phyloP scores from a whole-genome alignment of 2,797 vertebrate genomes.

The Mus spretus region DNA sequence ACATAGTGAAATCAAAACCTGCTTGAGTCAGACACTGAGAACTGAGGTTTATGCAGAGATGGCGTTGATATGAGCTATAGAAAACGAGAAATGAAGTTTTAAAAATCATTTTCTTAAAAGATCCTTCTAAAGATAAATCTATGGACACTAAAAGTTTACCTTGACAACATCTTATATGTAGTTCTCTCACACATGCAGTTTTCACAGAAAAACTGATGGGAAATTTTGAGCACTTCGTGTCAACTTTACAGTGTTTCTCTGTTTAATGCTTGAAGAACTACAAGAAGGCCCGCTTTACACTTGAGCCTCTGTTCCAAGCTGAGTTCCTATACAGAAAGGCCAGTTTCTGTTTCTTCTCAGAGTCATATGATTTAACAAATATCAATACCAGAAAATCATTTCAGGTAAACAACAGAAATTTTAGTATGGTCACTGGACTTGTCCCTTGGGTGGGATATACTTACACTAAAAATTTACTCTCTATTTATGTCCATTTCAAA shows the following conservation, averaged over 20 bases:
- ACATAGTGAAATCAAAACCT: background rate
- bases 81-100: slow-evolving; percentile 58
- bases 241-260: slow-evolving; percentile 62
- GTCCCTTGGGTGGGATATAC: background rate
- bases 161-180: slow-evolving; percentile 26
- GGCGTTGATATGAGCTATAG: background rate
- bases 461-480: slow-evolving; percentile 43
- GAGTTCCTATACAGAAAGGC: slow-evolving; percentile 10
- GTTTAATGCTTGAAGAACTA: slow-evolving; percentile 38
- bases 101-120: slow-evolving; percentile 46
- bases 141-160: slow-evolving; percentile 41
- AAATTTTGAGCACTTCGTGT: slow-evolving; percentile 65
- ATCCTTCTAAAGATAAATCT: slow-evolving; percentile 65
- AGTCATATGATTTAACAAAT: slow-evolving; percentile 51
- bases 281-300: background rate
- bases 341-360: background rate
- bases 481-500: slow-evolving; percentile 51
- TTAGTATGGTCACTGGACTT: background rate
- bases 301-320: slow-evolving; percentile 25
- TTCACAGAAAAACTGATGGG: slow-evolving; percentile 46
- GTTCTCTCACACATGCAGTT: slow-evolving; percentile 75
- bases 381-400: background rate
- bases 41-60: background rate
- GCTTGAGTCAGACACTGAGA: background rate
- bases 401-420: slow-evolving; percentile 42